Evolutionary conservation across 2,113 vertebrate species (phyloP).

Genomic region (Cettia cetti): DNA sequence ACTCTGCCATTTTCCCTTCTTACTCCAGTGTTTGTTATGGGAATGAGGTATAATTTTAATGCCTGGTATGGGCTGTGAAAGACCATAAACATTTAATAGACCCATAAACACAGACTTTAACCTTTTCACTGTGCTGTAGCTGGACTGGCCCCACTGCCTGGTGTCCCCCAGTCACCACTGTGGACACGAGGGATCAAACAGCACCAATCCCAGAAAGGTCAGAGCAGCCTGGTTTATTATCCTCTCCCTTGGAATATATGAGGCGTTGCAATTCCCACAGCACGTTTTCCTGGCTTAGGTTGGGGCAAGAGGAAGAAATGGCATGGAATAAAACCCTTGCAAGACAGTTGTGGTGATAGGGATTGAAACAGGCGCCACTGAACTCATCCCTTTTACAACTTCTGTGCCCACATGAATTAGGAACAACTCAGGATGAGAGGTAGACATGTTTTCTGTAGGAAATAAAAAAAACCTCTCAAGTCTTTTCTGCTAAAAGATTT

Average conservation of each 20-base stretch:
- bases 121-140: slow-evolving; percentile 61
- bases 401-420: background rate
- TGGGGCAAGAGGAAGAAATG: background rate
- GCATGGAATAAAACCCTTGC: background rate
- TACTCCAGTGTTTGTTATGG: slow-evolving; percentile 52
- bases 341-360: background rate
- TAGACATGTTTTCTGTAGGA: background rate
- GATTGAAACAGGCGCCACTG: background rate
- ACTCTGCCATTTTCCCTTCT: slow-evolving; percentile 10
- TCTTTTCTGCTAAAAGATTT: background rate
- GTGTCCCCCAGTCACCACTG: slow-evolving; percentile 7
- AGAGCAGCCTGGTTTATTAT: slow-evolving; percentile 29
- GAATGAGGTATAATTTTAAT: slow-evolving; percentile 52
- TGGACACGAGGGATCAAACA: slow-evolving; percentile 27
- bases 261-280: background rate
- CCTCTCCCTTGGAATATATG: slow-evolving; percentile 32
- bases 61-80: slow-evolving; percentile 30
- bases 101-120: slow-evolving; percentile 67
- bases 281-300: rapidly evolving
- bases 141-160: background rate
- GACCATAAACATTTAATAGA: slow-evolving; percentile 65
- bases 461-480: background rate
- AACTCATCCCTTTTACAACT: background rate
- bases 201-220: slow-evolving; percentile 49
- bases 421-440: background rate